Evolutionary conservation across 2,888 invertebrate species (phyloP), one percentile per base, ranked within the genome.

Genomic region (Dermolepida albohirtum): DNA sequence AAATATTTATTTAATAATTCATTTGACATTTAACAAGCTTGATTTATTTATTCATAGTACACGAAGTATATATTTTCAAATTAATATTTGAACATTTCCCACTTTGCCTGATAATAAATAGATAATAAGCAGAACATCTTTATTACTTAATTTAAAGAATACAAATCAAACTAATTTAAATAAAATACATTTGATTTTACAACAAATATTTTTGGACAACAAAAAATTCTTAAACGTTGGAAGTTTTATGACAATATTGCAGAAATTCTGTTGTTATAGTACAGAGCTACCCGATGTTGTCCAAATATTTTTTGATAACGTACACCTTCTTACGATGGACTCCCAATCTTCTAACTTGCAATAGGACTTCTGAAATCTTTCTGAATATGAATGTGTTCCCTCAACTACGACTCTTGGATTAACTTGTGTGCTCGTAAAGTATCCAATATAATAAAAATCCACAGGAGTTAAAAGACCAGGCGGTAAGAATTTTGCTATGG

Each of bases 291-390:
- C 79, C 65, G 77, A 70, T 71, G 75, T 77, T n/a, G 71, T 74
- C 79, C 79, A 81, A 66, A 80, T 67, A 70, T 78, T 80, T 73
- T 80, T 80, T 12, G 69, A 69, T 59, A 73, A 70, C 10, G 74
- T 76, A 74, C 74, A 69, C 72, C 71, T 52, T 71, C 71, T 44
- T 71, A 74, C 57, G 71, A 71, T 52, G 74, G 52, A 71, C 11
- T 71, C 66, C 73, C 70, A 72, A 29, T 72, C 50, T n/a, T 71
- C 64, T 10, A 43, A 17, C 72, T 67, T n/a, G 63, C 55, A 2
- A 59, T 66, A 64, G 72, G 74, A 63, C 72, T 72, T 63, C 72
- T 74, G 11, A 73, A 75, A 59, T 71, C 72, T 34, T 47, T 44
- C 12, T 73, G 8, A 11, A 69, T 70, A 11, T 2, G 10, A 7